Conservation (phyloP, 53 echinoderm and acorn worm genomes). For the Actinopyga echinites region DNA sequence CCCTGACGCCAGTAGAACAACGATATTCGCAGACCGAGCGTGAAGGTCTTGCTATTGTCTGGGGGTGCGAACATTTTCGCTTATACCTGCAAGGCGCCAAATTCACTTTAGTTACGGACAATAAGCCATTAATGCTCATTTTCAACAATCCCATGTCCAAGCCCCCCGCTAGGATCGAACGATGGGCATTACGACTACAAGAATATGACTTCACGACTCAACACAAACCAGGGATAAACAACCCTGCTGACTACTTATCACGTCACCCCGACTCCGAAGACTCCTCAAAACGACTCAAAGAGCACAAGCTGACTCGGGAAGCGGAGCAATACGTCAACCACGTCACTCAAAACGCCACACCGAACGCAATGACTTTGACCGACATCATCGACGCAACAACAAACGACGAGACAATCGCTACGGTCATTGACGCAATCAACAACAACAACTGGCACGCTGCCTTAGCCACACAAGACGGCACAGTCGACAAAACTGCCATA, state of each 20-base stretch:
- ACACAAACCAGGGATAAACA: constrained; percentile 43
- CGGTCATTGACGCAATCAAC: neutral
- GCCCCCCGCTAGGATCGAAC: constrained; percentile 58
- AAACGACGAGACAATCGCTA: constrained; percentile 5
- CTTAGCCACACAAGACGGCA: neutral
- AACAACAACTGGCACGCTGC: neutral
- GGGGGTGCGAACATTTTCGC: constrained; percentile 58
- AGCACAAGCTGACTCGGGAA: neutral
- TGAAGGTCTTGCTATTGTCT: constrained; percentile 61
- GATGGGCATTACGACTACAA: constrained; percentile 65
- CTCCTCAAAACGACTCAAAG: neutral
- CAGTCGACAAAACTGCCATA: neutral
- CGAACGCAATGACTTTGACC: constrained; percentile 39
- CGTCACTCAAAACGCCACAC: too few relatives aligned
- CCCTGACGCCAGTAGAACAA: constrained; percentile 64
- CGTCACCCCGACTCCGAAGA: too few relatives aligned
- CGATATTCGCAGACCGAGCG: constrained; percentile 69
- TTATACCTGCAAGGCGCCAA: constrained; percentile 50
- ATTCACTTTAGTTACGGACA: constrained; percentile 54
- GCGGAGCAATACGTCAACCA: constrained; percentile 53
- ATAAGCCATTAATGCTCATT: constrained; percentile 59
- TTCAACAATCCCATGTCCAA: constrained; percentile 62
- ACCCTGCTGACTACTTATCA: constrained; percentile 81
- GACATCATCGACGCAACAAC: constrained; percentile 4
- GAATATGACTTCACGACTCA: constrained; percentile 48